Evolutionary conservation across 1,140 invertebrate genomes (phyloP).

Genomic region (Temnothorax curvispinosus): DNA sequence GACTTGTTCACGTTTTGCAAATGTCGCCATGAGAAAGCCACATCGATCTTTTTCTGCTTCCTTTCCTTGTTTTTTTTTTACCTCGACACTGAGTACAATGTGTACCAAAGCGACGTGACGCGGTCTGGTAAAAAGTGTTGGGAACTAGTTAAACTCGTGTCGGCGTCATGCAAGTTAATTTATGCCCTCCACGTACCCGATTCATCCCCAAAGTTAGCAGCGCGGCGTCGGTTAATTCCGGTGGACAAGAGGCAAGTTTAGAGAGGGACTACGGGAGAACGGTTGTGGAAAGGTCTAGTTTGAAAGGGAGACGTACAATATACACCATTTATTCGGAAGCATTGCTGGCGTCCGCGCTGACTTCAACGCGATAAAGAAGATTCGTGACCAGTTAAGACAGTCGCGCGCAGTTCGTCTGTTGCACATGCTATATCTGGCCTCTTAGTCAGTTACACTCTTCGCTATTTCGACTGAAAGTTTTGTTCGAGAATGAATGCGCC

Average conservation of each 20-base stretch:
- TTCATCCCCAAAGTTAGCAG: constrained; percentile 73
- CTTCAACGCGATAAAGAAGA: constrained; percentile 64
- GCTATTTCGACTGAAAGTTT: constrained; percentile 46
- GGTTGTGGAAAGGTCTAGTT: constrained; percentile 22
- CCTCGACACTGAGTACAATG: constrained; percentile 32
- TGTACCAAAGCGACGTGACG: constrained; percentile 57
- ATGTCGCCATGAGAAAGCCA: background rate
- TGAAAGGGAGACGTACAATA: constrained; percentile 14
- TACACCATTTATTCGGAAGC: constrained; percentile 54
- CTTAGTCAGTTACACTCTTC: constrained; percentile 50
- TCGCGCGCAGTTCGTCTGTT: constrained; percentile 28
- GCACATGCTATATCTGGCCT: constrained; percentile 53
- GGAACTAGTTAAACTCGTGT: constrained; percentile 73
- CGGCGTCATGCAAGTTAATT: constrained; percentile 66
- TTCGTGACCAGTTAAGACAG: constrained; percentile 60
- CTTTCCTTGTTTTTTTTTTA: background rate
- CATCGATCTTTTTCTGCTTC: background rate
- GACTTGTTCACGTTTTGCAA: constrained; percentile 30
- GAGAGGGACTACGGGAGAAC: constrained; percentile 36
- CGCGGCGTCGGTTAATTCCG: constrained; percentile 71
- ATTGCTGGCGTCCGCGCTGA: constrained; percentile 48
- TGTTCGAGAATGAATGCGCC: constrained; percentile 40
- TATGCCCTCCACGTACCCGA: constrained; percentile 73
- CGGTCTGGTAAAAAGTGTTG: constrained; percentile 67
- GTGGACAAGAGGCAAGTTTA: constrained; percentile 61